Percentiles rank a stretch among this genome's conserved stretches.
These are phyloP conservation scores for Halictus quadricinctus DNA, from an alignment of 2,888 invertebrate species.

Conservation along the genomic window DNA sequence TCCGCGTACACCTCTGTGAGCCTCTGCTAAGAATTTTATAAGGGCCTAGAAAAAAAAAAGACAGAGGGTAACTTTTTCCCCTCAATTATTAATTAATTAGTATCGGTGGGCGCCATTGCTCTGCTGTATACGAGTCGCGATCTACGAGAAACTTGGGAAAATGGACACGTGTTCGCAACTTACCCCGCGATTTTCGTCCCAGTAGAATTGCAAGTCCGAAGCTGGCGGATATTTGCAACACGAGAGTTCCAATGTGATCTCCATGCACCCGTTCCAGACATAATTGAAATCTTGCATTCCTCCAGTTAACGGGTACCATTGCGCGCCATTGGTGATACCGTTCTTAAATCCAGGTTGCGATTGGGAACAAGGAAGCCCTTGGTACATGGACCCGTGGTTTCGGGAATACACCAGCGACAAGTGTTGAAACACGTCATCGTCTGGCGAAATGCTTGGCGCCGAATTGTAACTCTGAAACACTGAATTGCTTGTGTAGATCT, in stretches of 20 bases:
- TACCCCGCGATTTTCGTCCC: slow-evolving; percentile 94
- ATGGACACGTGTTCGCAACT: slow-evolving; percentile 63
- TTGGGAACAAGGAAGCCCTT: slow-evolving; percentile 91
- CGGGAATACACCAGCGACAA: slow-evolving; percentile 92
- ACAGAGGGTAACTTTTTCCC: too few relatives aligned
- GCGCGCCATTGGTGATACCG: slow-evolving; percentile 97
- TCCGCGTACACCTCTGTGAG: slow-evolving; percentile 94
- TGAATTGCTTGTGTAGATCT: slow-evolving; percentile 78
- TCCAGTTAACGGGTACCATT: slow-evolving; percentile 95
- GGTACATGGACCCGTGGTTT: slow-evolving; percentile 94
- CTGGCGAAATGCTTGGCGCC: slow-evolving; percentile 92
- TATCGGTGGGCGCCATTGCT: too few relatives aligned
- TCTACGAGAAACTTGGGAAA: not conserved
- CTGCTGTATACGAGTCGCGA: not conserved
- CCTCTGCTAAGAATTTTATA: slow-evolving; percentile 92
- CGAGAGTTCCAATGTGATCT: slow-evolving; percentile 95
- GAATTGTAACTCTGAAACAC: slow-evolving; percentile 94
- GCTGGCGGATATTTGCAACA: slow-evolving; percentile 97
- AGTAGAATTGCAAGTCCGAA: slow-evolving; percentile 90
- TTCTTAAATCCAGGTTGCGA: slow-evolving; percentile 90
- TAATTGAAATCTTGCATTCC: slow-evolving; percentile 98
- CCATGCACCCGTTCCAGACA: slow-evolving; percentile 96
- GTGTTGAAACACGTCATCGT: slow-evolving; percentile 96
- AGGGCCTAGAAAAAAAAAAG: slow-evolving; percentile 85
- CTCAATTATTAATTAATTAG: too few relatives aligned